Evolutionary conservation across 2,797 vertebrate species (phyloP).

Genomic region (Enteromius anoplus): DNA sequence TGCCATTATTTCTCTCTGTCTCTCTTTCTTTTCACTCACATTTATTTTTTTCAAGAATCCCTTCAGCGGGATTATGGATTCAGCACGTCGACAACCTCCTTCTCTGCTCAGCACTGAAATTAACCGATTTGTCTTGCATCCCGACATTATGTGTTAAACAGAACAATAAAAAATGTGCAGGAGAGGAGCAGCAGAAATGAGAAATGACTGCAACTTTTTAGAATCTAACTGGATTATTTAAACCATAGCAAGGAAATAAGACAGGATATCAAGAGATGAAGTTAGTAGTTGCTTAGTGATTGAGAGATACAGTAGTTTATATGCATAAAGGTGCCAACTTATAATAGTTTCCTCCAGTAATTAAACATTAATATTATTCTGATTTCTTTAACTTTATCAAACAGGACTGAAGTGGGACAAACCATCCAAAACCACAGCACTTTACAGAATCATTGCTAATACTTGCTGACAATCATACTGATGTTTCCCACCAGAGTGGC

Average conservation of each 20-base stretch:
- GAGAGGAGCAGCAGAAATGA: not conserved
- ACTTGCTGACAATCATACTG: not conserved
- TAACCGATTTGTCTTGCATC: slow-evolving; percentile 16
- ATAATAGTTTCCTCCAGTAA: not conserved
- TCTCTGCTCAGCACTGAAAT: slow-evolving; percentile 1
- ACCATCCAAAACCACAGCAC: not conserved
- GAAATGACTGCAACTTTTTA: not conserved
- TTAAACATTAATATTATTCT: not conserved
- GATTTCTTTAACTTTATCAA: not conserved
- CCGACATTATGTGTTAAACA: slow-evolving; percentile 1
- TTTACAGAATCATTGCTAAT: not conserved
- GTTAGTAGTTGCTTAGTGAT: not conserved
- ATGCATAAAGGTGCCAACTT: slow-evolving; percentile 1
- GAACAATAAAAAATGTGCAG: not conserved
- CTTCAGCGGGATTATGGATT: slow-evolving; percentile 26
- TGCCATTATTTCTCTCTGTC: slow-evolving; percentile 31
- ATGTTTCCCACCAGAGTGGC: not conserved
- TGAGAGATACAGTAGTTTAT: not conserved
- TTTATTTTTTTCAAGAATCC: not conserved
- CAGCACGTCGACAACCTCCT: not conserved
- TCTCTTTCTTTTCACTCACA: slow-evolving; percentile 47
- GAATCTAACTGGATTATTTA: not conserved
- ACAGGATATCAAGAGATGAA: slow-evolving; percentile 4
- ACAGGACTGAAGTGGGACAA: not conserved
- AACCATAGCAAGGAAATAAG: not conserved